Evolutionary conservation across 2,797 vertebrate genomes (phyloP).

Genomic region (Semotilus atromaculatus): DNA sequence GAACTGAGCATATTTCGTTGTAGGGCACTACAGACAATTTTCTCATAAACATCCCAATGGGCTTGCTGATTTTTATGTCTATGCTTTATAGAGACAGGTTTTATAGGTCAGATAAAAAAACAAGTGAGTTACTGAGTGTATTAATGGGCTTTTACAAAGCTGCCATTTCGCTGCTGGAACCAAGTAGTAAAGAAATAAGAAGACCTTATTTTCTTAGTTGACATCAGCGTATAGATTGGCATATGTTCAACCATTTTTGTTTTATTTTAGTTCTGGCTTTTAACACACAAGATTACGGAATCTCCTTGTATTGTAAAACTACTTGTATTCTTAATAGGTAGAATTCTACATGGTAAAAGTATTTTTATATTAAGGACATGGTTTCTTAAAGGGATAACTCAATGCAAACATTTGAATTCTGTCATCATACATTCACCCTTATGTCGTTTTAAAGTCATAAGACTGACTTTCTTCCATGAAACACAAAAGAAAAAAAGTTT

Average conservation of each 20-base stretch:
- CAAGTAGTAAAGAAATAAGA: constrained; percentile 3
- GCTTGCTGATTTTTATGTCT: neutral
- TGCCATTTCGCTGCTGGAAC: neutral
- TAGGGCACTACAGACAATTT: neutral
- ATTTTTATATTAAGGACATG: neutral
- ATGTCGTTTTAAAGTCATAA: neutral
- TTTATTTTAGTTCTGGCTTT: neutral
- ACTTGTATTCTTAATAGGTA: constrained; percentile 16
- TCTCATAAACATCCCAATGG: neutral
- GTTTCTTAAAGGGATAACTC: neutral
- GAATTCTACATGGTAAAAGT: neutral
- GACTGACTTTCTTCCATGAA: neutral
- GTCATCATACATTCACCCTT: neutral
- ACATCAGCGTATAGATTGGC: neutral
- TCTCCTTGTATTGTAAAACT: too few species aligned
- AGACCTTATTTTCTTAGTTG: constrained; percentile 1
- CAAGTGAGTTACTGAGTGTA: neutral
- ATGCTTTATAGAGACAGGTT: constrained; percentile 16
- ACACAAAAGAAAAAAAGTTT: neutral
- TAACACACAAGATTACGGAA: neutral
- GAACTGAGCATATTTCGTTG: constrained; percentile 3
- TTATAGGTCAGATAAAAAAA: constrained; percentile 14
- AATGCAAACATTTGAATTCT: neutral
- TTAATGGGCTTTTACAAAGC: constrained; percentile 21
- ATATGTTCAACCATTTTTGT: neutral